A percentile compares a stretch with the other conserved stretches of the same genome.
Conservation (phyloP, 2,797 vertebrate species). For the Cottoperca gobio region DNA sequence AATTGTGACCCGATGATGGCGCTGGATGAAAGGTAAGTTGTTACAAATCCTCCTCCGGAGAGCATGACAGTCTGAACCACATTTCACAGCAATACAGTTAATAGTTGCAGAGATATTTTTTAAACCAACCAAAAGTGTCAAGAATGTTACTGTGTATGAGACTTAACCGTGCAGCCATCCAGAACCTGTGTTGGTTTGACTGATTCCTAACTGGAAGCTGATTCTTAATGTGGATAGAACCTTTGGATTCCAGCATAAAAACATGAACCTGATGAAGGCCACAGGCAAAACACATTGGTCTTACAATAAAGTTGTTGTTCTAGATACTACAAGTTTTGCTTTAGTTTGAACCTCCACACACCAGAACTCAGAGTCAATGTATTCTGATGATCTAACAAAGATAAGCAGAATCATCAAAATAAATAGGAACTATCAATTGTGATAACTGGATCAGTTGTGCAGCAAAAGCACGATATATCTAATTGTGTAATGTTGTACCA, state of each 20-base stretch:
- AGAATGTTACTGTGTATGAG: background rate
- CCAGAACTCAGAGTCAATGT: background rate
- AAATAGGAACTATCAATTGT: background rate
- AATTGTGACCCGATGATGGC: no score
- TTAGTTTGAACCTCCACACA: no score
- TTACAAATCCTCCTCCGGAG: background rate
- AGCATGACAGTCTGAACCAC: background rate
- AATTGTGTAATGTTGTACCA: background rate
- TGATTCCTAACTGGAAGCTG: background rate
- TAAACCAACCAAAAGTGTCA: background rate
- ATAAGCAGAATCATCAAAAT: background rate
- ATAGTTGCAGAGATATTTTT: background rate
- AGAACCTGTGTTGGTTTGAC: background rate
- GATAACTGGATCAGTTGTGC: background rate
- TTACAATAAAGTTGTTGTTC: no score
- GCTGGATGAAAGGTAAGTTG: no score
- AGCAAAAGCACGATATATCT: background rate
- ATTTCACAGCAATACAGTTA: background rate
- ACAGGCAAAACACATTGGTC: no score
- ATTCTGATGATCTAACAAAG: background rate
- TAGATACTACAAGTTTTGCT: no score
- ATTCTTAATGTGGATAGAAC: background rate
- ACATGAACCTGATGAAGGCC: no score
- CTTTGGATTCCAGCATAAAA: background rate
- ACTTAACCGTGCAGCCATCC: background rate